phyloP scores from a whole-genome alignment of 1,140 invertebrate genomes.

The Sitobion miscanthi region DNA sequence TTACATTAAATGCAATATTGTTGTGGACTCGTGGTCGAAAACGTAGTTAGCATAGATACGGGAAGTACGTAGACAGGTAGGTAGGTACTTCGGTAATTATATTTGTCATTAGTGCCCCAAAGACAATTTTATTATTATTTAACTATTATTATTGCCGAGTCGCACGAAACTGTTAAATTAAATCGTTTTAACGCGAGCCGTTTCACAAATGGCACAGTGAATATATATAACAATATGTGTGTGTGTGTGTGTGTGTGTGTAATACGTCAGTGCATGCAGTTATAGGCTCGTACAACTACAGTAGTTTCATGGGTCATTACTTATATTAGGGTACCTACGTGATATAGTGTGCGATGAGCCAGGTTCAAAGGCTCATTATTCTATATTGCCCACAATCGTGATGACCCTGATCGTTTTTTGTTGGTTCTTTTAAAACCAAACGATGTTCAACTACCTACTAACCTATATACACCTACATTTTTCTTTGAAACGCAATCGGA shows the following conservation, averaged over 20 bases:
- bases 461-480: background rate
- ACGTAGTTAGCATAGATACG: background rate
- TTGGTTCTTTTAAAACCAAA: background rate
- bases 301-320: background rate
- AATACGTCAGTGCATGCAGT: background rate
- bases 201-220: background rate
- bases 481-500: background rate
- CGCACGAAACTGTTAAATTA: background rate
- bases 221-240: background rate
- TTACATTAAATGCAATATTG: constrained; percentile 27
- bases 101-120: background rate
- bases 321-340: background rate
- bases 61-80: background rate
- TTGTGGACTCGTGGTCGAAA: background rate
- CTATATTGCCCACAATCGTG: background rate
- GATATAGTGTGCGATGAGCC: background rate
- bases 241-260: no score
- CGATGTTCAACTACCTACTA: background rate
- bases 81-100: background rate
- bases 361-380: background rate
- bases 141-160: background rate
- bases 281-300: background rate
- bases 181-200: background rate
- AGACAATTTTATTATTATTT: background rate
- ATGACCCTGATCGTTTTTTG: background rate